phyloP scores from a whole-genome alignment of 2,113 vertebrate species.

The Oncorhynchus keta region DNA sequence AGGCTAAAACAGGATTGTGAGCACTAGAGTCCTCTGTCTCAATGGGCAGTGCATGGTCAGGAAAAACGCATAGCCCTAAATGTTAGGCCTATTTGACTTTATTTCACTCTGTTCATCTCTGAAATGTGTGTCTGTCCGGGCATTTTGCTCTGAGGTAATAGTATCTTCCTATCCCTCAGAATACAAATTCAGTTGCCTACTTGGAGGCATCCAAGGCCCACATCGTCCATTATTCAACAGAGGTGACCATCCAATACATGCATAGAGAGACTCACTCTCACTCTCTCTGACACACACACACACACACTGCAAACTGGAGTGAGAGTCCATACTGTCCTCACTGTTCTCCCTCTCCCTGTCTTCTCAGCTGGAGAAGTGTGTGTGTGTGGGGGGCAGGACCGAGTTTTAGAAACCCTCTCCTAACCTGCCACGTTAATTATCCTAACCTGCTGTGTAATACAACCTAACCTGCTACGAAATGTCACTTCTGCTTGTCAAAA shows the following conservation, averaged over 20 bases:
- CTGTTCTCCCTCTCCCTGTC: background rate
- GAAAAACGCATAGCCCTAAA: too few species aligned
- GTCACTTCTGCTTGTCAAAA: too few species aligned
- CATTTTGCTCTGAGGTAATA: too few species aligned
- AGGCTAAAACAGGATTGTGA: too few species aligned
- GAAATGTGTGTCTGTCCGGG: background rate
- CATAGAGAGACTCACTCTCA: background rate
- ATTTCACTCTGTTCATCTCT: background rate
- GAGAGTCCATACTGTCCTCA: background rate
- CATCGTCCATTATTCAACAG: conserved; percentile 75
- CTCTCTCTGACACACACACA: background rate
- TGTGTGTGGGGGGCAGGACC: conserved; percentile 59
- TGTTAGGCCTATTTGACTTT: too few species aligned
- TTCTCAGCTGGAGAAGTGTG: conserved; percentile 78
- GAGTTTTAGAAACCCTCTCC: conserved; percentile 75
- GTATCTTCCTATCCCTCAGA: conserved; percentile 63
- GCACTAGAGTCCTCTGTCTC: too few species aligned
- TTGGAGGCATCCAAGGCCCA: conserved; percentile 80
- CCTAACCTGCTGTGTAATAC: too few species aligned
- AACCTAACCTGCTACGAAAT: too few species aligned
- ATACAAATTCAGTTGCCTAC: conserved; percentile 71
- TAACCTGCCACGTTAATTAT: too few species aligned
- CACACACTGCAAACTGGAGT: background rate
- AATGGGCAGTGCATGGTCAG: too few species aligned
- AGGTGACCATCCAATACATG: conserved; percentile 68